A percentile compares a stretch with the other conserved stretches of the same genome.
These are phyloP conservation scores for Acrobasis suavella DNA, from an alignment of 2,888 invertebrate species.

Conservation along the genomic window DNA sequence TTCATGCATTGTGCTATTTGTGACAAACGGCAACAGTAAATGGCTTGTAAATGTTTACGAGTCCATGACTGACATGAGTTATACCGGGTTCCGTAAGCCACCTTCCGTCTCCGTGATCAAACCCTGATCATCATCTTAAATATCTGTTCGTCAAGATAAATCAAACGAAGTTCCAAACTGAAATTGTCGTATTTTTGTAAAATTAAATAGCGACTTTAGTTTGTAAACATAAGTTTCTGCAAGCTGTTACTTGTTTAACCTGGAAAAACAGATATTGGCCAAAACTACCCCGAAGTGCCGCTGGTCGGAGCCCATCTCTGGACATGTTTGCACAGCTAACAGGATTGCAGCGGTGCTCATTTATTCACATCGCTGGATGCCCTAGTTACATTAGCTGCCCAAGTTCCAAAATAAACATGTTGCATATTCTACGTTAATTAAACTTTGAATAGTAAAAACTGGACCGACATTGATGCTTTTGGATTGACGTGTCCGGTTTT, in stretches of 20 bases:
- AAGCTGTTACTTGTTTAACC: neutral
- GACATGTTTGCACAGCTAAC: slow-evolving; percentile 47
- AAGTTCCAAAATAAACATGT: slow-evolving; percentile 35
- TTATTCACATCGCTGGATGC: slow-evolving; percentile 48
- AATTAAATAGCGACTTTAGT: no score
- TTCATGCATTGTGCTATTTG: no score
- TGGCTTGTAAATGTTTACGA: no score
- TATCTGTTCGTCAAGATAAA: no score
- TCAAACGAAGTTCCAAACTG: no score
- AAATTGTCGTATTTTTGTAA: no score
- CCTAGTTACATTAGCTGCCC: slow-evolving; percentile 43
- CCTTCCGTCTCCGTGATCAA: no score
- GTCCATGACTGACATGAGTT: no score
- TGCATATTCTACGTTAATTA: slow-evolving; percentile 28
- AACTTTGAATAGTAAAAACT: slow-evolving; percentile 16
- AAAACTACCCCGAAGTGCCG: neutral
- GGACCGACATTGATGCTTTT: neutral
- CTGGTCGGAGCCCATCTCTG: slow-evolving; percentile 13
- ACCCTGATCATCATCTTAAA: no score
- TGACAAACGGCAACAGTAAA: no score
- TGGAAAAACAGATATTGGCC: neutral
- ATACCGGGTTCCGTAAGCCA: no score
- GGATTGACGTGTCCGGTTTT: neutral
- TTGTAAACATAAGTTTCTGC: neutral
- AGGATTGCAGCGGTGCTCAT: slow-evolving; percentile 52